A percentile compares a stretch with the other conserved stretches of the same genome.
Conservation (phyloP, 2,888 invertebrate species). For the Xanthia togata region DNA sequence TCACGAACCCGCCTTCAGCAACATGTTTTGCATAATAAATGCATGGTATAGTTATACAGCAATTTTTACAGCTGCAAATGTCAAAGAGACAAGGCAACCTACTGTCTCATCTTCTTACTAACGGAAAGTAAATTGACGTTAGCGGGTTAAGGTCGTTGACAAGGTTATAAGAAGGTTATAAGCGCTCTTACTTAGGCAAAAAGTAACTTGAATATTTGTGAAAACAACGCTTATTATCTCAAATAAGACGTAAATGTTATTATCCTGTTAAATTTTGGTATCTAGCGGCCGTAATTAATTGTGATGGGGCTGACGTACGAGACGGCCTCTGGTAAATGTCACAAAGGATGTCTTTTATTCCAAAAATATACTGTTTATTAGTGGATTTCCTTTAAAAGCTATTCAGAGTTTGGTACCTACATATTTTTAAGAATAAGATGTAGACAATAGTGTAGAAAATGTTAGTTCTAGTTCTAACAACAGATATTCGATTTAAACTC, state of each 20-base stretch:
- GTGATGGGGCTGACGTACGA: not conserved
- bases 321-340: not conserved
- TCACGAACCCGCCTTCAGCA: not conserved
- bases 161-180: constrained; percentile 23
- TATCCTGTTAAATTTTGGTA: not conserved
- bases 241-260: constrained; percentile 9
- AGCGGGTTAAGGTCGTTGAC: constrained; percentile 17
- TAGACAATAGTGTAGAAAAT: too few relatives aligned
- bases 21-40: constrained; percentile 5
- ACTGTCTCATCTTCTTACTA: not conserved
- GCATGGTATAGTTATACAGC: not conserved
- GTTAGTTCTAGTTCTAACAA: not conserved
- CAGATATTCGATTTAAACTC: not conserved
- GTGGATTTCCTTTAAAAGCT: not conserved
- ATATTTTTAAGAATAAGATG: not conserved
- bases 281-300: constrained; percentile 1
- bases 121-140: constrained; percentile 2
- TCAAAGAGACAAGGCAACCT: not conserved
- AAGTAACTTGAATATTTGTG: constrained; percentile 23
- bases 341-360: not conserved
- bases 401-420: not conserved
- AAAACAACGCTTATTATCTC: constrained; percentile 5
- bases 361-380: too few relatives aligned
- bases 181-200: constrained; percentile 26
- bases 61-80: constrained; percentile 7